Percentiles rank a stretch among this genome's conserved stretches.
phyloP scores from a whole-genome alignment of 1,140 invertebrate species.

The Stegodyphus mimosarum region DNA sequence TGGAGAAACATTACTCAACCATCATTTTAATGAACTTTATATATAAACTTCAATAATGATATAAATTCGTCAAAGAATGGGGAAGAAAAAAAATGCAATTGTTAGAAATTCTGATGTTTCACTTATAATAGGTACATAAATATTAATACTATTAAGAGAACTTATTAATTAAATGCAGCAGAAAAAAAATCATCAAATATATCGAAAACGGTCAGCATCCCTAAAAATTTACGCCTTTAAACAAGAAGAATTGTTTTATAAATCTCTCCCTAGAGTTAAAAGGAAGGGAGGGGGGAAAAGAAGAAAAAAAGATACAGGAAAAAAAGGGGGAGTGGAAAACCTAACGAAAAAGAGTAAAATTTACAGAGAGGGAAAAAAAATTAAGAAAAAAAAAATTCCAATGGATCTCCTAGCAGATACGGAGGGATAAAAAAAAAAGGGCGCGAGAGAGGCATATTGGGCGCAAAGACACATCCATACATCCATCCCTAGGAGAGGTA shows the following conservation, averaged over 20 bases:
- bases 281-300: background rate
- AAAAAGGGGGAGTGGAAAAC: background rate
- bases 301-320: slow-evolving; percentile 22
- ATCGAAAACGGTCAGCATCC: too few species aligned
- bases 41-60: too few species aligned
- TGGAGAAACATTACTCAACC: too few species aligned
- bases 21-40: too few species aligned
- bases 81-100: too few species aligned
- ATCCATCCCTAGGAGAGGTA: slow-evolving; percentile 16
- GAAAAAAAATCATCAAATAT: too few species aligned
- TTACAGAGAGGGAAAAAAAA: too few species aligned
- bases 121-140: too few species aligned
- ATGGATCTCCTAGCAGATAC: slow-evolving; percentile 27
- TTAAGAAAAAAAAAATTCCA: slow-evolving; percentile 15
- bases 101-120: too few species aligned
- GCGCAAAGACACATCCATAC: slow-evolving; percentile 56
- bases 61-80: too few species aligned
- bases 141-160: too few species aligned
- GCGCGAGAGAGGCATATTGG: slow-evolving; percentile 54
- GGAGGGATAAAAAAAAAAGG: slow-evolving; percentile 14
- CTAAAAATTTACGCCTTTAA: slow-evolving; percentile 10
- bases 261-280: background rate
- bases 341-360: slow-evolving; percentile 23
- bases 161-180: too few species aligned
- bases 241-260: slow-evolving; percentile 25